phyloP scores from a whole-genome alignment of 1,140 invertebrate genomes.

The Bombus ignitus region DNA sequence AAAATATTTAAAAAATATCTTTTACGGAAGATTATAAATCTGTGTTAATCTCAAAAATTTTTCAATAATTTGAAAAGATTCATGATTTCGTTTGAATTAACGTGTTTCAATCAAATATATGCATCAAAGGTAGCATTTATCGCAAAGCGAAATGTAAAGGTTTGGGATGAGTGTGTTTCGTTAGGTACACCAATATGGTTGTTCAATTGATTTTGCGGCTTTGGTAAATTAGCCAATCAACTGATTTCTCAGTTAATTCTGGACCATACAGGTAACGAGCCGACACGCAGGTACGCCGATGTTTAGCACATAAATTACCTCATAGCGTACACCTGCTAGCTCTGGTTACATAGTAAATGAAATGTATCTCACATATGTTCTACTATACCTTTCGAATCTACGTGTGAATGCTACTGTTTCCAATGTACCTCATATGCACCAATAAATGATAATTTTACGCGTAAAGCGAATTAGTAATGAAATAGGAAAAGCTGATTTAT shows the following conservation, averaged over 20 bases:
- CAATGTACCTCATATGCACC: too few species aligned
- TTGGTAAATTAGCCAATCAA: constrained; percentile 30
- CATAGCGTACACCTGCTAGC: neutral
- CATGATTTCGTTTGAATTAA: neutral
- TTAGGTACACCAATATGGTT: constrained; percentile 26
- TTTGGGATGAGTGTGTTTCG: constrained; percentile 7
- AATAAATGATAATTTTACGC: too few species aligned
- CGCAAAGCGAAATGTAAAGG: neutral
- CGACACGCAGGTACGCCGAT: neutral
- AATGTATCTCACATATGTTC: neutral
- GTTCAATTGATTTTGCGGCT: constrained; percentile 21
- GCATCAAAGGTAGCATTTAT: neutral
- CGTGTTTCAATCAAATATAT: rapidly evolving
- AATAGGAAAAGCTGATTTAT: too few species aligned
- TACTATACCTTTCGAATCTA: neutral
- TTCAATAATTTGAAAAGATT: neutral
- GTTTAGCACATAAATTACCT: constrained; percentile 29
- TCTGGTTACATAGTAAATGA: neutral
- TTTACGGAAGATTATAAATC: neutral
- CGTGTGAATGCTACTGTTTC: neutral
- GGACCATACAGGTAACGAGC: constrained; percentile 5
- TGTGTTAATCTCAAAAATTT: neutral
- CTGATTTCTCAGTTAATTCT: constrained; percentile 26
- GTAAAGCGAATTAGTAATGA: too few species aligned
- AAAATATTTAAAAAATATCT: neutral